phyloP scores from a whole-genome alignment of 2,888 invertebrate genomes.

The Mylabris sibirica region DNA sequence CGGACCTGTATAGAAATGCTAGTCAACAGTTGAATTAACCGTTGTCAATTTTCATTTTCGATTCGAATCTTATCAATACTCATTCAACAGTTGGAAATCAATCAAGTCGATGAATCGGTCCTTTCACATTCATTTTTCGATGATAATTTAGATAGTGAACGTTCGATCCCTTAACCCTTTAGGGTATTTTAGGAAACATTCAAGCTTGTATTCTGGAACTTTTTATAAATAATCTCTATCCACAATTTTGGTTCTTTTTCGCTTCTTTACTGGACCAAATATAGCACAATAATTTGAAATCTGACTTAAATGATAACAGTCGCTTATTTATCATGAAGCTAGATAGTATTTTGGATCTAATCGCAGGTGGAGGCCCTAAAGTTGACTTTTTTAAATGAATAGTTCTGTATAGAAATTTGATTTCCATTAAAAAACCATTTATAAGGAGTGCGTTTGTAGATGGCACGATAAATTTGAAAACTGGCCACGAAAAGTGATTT shows the following conservation, averaged over 20 bases:
- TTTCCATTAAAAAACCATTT: not conserved
- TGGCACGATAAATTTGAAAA: not conserved
- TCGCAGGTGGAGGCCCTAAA: too few species aligned
- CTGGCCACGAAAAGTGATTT: not conserved
- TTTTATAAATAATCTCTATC: too few species aligned
- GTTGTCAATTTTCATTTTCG: not conserved
- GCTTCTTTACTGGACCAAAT: too few species aligned
- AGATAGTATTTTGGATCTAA: too few species aligned
- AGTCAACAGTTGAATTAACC: not conserved
- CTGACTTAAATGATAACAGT: too few species aligned
- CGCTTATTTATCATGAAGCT: too few species aligned
- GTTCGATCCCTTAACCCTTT: not conserved
- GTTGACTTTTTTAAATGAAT: not conserved
- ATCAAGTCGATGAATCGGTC: slow-evolving; percentile 2
- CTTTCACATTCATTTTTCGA: not conserved
- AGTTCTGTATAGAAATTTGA: not conserved
- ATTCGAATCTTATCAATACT: not conserved
- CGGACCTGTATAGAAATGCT: too few species aligned
- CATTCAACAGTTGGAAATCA: not conserved
- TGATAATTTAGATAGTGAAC: not conserved
- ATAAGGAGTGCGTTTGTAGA: not conserved
- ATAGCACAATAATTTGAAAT: too few species aligned
- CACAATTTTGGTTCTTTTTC: too few species aligned
- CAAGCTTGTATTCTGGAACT: not conserved
- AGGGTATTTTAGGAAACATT: not conserved